Evolutionary conservation across 2,113 vertebrate genomes (phyloP), one percentile per base, ranked within the genome.

Genomic region (Dinomys branickii): DNA sequence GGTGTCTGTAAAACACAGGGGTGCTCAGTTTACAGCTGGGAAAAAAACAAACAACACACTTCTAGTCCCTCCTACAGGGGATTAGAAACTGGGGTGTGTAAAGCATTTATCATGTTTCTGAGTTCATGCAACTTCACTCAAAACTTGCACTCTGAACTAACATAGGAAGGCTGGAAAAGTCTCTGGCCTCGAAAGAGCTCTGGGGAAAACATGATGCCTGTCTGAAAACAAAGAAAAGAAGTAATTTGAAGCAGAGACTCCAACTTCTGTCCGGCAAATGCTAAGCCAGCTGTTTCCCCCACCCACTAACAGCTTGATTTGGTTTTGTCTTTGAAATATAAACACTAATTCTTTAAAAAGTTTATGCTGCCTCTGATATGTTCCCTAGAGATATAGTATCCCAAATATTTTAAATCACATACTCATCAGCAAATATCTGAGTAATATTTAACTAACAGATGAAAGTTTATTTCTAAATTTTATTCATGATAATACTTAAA

Each of bases 261-360:
- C 56, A 69, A 63, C 81, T 95, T 91, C 59, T 22, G 41, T 69
- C 90, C 83, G 73, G 88, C 35, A 77, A 90, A 63, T 75, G 63
- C 41, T 90, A 77, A 88, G 69, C 44, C 85, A 92, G 88, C 58
- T 94, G 61, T 63, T 80, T 69, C 77, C 83, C 85, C 75, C 77
- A 17, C 16, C 12, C 61, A 71, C 88, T 58, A 78, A 71, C 73
- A 54, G 47, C 83, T 94, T 88, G 67, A n/a, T 35, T 86, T 82
- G 91, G 33, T 94, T 94, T 96, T 90, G 59, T 90, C 77, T 81
- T 94, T 95, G 61, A 96, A 94, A 95, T 88, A 94, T 59, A 96
- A 96, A 94, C 73, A 80, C 3, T 80, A 56, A 47, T 41, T 33
- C 33, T 71, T 59, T 80, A 20, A 54, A 54, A 54, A 80, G 69